Percentiles rank a stretch among this genome's conserved stretches.
Conservation (phyloP, 2,888 invertebrate genomes). For the Pyrgus malvae region DNA sequence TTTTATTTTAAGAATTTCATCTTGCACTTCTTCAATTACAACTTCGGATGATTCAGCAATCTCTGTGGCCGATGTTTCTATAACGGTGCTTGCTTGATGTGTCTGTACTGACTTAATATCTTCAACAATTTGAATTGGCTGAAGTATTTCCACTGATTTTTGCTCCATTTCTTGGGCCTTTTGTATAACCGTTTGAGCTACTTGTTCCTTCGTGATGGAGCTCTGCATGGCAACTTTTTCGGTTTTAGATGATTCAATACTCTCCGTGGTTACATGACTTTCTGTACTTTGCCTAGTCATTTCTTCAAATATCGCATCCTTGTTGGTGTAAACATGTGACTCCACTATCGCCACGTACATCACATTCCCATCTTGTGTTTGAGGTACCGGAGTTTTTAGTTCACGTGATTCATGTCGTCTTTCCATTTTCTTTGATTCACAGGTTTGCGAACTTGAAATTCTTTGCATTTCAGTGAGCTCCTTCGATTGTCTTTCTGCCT, state of each 20-base stretch:
- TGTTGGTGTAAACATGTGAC: constrained; percentile 69
- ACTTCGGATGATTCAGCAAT: constrained; percentile 41
- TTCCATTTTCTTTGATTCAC: constrained; percentile 33
- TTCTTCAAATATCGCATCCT: constrained; percentile 62
- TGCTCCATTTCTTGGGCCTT: constrained; percentile 18
- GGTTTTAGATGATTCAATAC: constrained; percentile 17
- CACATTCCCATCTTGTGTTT: constrained; percentile 36
- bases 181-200: constrained; percentile 14
- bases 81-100: constrained; percentile 33
- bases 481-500: constrained; percentile 6
- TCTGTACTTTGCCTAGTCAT: constrained; percentile 42
- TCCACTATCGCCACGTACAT: constrained; percentile 71
- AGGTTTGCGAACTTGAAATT: constrained; percentile 12
- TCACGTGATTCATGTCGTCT: constrained; percentile 41
- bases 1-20: constrained; percentile 37
- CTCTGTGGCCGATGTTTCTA: constrained; percentile 38
- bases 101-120: constrained; percentile 30
- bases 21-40: constrained; percentile 35
- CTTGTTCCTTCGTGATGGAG: constrained; percentile 12
- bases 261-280: constrained; percentile 32
- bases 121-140: constrained; percentile 33
- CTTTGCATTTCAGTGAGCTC: constrained; percentile 36
- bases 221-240: constrained; percentile 10
- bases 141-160: constrained; percentile 11
- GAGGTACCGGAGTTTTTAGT: constrained; percentile 36